Evolutionary conservation across 2,888 invertebrate species (phyloP).

Genomic region (Pseudeuparius sepicola): DNA sequence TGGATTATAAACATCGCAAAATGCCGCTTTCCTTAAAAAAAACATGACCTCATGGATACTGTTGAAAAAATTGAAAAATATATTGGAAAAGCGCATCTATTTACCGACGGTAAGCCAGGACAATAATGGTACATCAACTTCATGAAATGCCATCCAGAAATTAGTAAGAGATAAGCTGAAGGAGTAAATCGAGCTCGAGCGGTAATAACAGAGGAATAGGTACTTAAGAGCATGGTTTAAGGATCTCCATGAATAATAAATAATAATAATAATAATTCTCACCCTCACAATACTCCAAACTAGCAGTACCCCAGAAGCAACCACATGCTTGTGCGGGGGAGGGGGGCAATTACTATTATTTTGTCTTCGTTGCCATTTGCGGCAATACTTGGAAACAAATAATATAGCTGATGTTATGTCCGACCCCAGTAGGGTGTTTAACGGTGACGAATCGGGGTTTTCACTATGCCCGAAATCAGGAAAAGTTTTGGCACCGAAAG

Average conservation of each 20-base stretch:
- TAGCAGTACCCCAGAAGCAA: too few relatives aligned
- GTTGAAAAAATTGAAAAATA: slow-evolving; percentile 24
- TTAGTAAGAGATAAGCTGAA: slow-evolving; percentile 19
- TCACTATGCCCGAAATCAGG: slow-evolving; percentile 17
- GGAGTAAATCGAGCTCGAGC: slow-evolving; percentile 17
- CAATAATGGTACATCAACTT: slow-evolving; percentile 27
- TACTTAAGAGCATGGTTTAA: slow-evolving; percentile 14
- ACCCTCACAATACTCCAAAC: too few relatives aligned
- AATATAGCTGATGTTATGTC: slow-evolving; percentile 9
- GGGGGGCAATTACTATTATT: too few relatives aligned
- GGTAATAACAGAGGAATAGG: slow-evolving; percentile 13
- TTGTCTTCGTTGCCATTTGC: too few relatives aligned
- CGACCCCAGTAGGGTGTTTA: slow-evolving; percentile 14
- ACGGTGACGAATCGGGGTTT: slow-evolving; percentile 15
- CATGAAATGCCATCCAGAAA: slow-evolving; percentile 26
- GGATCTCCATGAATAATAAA: slow-evolving; percentile 10
- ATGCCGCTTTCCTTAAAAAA: slow-evolving; percentile 30
- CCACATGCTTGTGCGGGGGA: too few relatives aligned
- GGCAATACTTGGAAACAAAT: too few relatives aligned
- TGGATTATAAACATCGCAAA: too few relatives aligned
- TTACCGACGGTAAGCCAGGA: slow-evolving; percentile 15
- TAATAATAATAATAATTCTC: too few relatives aligned
- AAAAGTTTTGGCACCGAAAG: slow-evolving; percentile 16
- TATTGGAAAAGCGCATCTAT: slow-evolving; percentile 9
- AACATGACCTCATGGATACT: slow-evolving; percentile 25